phyloP scores from a whole-genome alignment of 64 coral and sea anemone genomes.

The Montipora sp. region DNA sequence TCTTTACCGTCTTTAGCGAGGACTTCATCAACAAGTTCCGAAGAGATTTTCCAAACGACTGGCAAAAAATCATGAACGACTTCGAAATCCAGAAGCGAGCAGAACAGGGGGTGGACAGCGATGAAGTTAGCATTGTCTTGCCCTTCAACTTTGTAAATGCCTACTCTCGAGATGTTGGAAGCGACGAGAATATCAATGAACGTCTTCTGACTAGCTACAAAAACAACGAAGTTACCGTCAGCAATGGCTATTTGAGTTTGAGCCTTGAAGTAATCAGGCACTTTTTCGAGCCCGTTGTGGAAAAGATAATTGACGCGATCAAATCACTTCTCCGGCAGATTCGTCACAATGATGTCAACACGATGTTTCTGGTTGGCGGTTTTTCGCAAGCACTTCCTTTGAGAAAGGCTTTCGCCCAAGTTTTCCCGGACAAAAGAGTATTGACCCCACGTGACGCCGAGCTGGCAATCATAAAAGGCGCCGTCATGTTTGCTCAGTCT shows the following conservation, averaged over 20 bases:
- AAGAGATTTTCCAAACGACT: constrained; percentile 76
- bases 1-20: constrained; percentile 63
- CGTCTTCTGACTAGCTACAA: constrained; percentile 15
- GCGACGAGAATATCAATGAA: constrained; percentile 69
- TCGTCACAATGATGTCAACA: constrained; percentile 56
- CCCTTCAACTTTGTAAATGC: constrained; percentile 73
- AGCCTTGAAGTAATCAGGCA: constrained; percentile 40
- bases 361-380: constrained; percentile 82
- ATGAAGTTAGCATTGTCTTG: constrained; percentile 74
- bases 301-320: constrained; percentile 63
- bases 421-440: constrained; percentile 53
- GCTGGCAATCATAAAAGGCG: constrained; percentile 83
- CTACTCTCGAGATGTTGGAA: constrained; percentile 54
- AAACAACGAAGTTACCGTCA: constrained; percentile 54
- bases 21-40: constrained; percentile 67
- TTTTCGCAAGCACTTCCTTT: constrained; percentile 71
- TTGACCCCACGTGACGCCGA: constrained; percentile 72
- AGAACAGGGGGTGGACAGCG: constrained; percentile 69
- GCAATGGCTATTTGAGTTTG: constrained; percentile 64
- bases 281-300: constrained; percentile 55
- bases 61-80: constrained; percentile 89
- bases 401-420: constrained; percentile 59
- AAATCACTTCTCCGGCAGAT: constrained; percentile 29
- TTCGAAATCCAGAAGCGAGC: constrained; percentile 85
- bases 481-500: constrained; percentile 68